Conservation (phyloP, 2,797 vertebrate genomes). For the Anomalospiza imberbis region DNA sequence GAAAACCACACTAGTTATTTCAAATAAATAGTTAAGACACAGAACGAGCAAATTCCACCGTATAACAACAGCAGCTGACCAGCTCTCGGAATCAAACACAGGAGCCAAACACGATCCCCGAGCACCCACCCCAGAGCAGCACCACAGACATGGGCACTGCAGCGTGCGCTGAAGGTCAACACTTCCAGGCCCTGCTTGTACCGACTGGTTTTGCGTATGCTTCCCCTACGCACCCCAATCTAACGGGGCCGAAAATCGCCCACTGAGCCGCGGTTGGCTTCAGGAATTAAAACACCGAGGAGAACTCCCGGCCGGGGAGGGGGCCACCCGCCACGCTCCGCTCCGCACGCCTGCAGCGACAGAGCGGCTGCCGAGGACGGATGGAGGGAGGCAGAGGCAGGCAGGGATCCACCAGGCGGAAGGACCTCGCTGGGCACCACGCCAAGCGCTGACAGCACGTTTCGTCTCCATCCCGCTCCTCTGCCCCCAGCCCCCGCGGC, state of each 20-base stretch:
- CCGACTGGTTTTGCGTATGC: rapidly evolving
- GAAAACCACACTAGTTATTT: neutral
- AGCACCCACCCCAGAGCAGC: neutral
- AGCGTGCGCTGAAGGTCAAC: slow-evolving; percentile 48
- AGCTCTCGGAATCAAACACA: neutral
- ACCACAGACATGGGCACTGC: neutral
- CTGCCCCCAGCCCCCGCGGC: neutral
- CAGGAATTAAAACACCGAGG: neutral
- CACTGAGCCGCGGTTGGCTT: neutral
- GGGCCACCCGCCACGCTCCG: neutral
- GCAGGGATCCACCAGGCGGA: neutral
- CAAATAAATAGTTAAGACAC: neutral
- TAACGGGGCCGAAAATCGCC: neutral
- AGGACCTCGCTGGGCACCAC: neutral
- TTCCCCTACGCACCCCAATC: neutral
- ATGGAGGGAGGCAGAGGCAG: neutral
- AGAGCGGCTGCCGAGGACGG: neutral
- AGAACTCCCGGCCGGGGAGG: neutral
- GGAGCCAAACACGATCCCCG: neutral
- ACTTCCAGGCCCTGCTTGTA: neutral
- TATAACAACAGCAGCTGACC: neutral
- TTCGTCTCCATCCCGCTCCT: neutral
- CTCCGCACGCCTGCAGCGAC: neutral
- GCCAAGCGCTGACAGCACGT: neutral
- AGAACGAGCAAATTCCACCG: neutral